A percentile compares a stretch with the other conserved stretches of the same genome.
Conservation (phyloP, 2,797 vertebrate species). For the Argentina silus region DNA sequence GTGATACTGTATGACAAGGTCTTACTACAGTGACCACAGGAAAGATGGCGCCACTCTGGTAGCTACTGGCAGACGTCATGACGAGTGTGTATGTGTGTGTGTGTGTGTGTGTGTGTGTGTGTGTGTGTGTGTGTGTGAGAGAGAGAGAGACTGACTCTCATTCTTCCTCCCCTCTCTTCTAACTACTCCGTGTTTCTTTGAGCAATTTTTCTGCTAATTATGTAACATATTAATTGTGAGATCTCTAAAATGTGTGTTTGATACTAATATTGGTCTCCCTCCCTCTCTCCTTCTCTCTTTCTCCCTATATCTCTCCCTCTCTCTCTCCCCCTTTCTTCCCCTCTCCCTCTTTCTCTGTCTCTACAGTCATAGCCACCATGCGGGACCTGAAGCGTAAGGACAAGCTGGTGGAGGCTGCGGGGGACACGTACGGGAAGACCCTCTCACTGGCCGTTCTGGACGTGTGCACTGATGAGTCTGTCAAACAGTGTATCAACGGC, state of each 20-base stretch:
- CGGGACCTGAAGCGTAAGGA: conserved; percentile 88
- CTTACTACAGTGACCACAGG: not conserved
- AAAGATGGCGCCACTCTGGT: not conserved
- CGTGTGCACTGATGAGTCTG: conserved; percentile 86
- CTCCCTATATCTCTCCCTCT: not conserved
- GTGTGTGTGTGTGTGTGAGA: not conserved
- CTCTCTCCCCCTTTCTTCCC: not conserved
- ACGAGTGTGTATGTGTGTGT: not conserved
- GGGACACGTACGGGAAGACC: conserved; percentile 80
- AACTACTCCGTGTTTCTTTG: not conserved
- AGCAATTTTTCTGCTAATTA: not conserved
- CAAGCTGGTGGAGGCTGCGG: conserved; percentile 83
- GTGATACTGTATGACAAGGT: conserved; percentile 7
- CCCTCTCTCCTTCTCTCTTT: not conserved
- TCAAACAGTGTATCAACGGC: conserved; percentile 77
- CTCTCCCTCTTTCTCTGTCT: conserved; percentile 74
- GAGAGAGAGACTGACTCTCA: not conserved
- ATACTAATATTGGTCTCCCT: not conserved
- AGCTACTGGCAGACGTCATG: not conserved
- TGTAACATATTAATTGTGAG: not conserved
- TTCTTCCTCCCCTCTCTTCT: no score
- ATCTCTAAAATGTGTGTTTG: no score
- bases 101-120: not conserved
- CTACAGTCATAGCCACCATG: conserved; percentile 93
- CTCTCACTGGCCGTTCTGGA: conserved; percentile 86